Evolutionary conservation across 2,113 vertebrate genomes (phyloP).

Genomic region (Heteronetta atricapilla): DNA sequence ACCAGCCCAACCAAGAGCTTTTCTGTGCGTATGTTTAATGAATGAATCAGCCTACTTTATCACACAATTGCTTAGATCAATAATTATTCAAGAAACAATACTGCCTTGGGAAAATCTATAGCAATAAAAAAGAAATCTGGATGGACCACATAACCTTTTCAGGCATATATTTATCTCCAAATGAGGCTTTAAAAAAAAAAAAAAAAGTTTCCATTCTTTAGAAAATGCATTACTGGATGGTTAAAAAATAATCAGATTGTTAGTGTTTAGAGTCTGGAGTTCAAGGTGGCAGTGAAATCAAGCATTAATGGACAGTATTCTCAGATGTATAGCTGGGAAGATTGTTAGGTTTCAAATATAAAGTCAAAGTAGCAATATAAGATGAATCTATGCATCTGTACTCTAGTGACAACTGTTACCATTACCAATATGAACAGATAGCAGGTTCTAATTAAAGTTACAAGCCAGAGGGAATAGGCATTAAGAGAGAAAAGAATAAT

Average conservation of each 20-base stretch:
- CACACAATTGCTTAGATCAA: constrained; percentile 63
- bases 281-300: constrained; percentile 33
- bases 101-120: constrained; percentile 61
- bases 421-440: constrained; percentile 68
- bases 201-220: not conserved
- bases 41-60: constrained; percentile 51
- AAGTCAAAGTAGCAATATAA: constrained; percentile 65
- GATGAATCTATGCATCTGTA: constrained; percentile 42
- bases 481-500: constrained; percentile 76
- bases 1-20: constrained; percentile 16
- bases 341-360: constrained; percentile 38
- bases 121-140: constrained; percentile 55
- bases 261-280: constrained; percentile 2
- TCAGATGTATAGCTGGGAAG: not conserved
- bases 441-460: constrained; percentile 82
- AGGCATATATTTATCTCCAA: constrained; percentile 60
- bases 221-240: constrained; percentile 35
- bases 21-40: constrained; percentile 50
- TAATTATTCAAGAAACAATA: constrained; percentile 73
- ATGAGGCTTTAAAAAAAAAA: not conserved
- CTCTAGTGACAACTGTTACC: constrained; percentile 66
- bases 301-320: constrained; percentile 23
- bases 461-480: constrained; percentile 75
- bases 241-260: constrained; percentile 39
- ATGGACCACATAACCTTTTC: constrained; percentile 65